Conservation (phyloP, 2,888 invertebrate genomes). For the Drosophila anomalipes region DNA sequence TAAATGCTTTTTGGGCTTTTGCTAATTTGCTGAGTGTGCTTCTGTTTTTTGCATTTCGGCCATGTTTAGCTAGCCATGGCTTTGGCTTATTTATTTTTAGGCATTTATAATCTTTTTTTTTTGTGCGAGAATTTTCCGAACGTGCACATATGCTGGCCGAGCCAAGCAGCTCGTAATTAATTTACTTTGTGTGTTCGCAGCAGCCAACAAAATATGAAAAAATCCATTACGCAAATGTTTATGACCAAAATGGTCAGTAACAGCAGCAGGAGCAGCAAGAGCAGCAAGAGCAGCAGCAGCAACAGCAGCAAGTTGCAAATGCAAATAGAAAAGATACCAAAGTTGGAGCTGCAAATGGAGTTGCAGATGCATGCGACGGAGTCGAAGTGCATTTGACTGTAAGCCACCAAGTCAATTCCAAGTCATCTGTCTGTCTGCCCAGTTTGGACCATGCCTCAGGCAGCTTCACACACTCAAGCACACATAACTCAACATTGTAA, state of each 20-base stretch:
- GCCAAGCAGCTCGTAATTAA: conserved; percentile 73
- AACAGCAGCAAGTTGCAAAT: conserved; percentile 45
- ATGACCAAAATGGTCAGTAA: conserved; percentile 79
- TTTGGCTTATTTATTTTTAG: conserved; percentile 71
- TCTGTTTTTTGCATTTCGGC: conserved; percentile 71
- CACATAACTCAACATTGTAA: conserved; percentile 72
- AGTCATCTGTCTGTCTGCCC: conserved; percentile 37
- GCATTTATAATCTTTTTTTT: conserved; percentile 68
- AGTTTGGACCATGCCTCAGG: conserved; percentile 40
- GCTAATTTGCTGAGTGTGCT: conserved; percentile 78
- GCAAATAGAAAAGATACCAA: conserved; percentile 80
- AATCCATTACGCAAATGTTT: conserved; percentile 82
- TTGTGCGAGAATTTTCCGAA: conserved; percentile 59
- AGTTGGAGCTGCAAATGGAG: conserved; percentile 63
- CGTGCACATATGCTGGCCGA: conserved; percentile 63
- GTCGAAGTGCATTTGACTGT: conserved; percentile 69
- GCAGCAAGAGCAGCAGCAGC: conserved; percentile 9
- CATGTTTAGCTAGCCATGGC: conserved; percentile 55
- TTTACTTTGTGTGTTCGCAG: conserved; percentile 80
- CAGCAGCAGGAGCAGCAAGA: conserved; percentile 29
- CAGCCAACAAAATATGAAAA: conserved; percentile 77
- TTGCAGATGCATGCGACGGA: conserved; percentile 65
- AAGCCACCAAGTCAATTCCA: conserved; percentile 55
- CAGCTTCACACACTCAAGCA: conserved; percentile 22
- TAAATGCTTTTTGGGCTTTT: conserved; percentile 68